Evolutionary conservation across 2,888 invertebrate species (phyloP), one percentile per base, ranked within the genome.

Genomic region (Acronicta aceris): DNA sequence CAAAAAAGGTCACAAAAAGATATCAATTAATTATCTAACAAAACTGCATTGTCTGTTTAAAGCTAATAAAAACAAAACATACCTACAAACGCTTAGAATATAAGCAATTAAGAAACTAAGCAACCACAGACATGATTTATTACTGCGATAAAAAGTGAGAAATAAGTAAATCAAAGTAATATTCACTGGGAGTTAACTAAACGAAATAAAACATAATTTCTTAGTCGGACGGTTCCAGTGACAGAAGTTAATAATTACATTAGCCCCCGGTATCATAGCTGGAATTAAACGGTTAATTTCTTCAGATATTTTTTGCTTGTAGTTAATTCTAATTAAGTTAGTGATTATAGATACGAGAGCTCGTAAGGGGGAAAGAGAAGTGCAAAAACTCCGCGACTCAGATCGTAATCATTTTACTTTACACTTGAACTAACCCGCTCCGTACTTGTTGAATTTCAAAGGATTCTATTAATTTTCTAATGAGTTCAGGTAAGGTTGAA

Each of bases 271-370:
- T 86, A 85, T 84, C 84, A 85, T 83, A 83, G 81, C 82, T 78
- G 75, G 78, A 90, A 89, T 89, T 83, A 89, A 79, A 81, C 79
- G 81, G 82, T 85, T 88, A 87, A 91, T 91, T 90, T 89, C 86
- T 86, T 84, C 82, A 81, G 88, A 89, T 87, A 88, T 85, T 89
- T 90, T 90, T 87, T 86, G 76, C 81, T 78, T 80, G 80, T 67
- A 82, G 79, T 81, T 69, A 77, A 79, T 76, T 81, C 83, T 89
- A 91, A 92, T 92, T 91, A 89, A 87, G 85, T 88, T 86, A 85
- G 82, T 82, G 88, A 91, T 89, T 81, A 84, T 71, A 83, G 82
- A 82, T 80, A 83, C 70, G 69, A 62, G 54, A 63, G 61, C 46
- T 72, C 69, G 52, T 56, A 52, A 43, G 36, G 48, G 73, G 62